Evolutionary conservation across 1,140 invertebrate genomes (phyloP), one percentile per base, ranked within the genome.

Genomic region (Pogonomyrmex barbatus): DNA sequence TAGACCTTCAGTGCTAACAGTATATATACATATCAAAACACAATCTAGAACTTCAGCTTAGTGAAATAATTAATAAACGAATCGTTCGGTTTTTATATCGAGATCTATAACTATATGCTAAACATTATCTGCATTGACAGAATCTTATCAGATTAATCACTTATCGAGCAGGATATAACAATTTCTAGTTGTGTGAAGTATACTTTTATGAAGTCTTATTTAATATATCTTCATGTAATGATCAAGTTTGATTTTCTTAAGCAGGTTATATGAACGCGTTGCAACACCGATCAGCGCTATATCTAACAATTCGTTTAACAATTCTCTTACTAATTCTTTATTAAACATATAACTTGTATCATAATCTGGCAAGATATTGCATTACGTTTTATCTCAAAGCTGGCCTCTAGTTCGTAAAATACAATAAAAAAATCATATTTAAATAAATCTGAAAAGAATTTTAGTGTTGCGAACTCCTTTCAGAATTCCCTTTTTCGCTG

Each of bases 241-340:
- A 56, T 70, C 36, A 9, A 70, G 24, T 47, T 81, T 81, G 63
- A 81, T 70, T 58, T 81, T 47, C 14, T 81, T 52, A 81, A 81
- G 50, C 78, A 58, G 33, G 17, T 50, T 42, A 68, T 36, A 39
- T 36, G 63, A 81, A 81, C 39, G 63, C 50, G 39, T 81, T 70
- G 39, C 52, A 81, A 81, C 78, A 81, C 17, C 63, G 24, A 68
- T 79, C 77, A 67, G 36, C 42, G 45, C 36, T 81, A 17, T n/a
- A 68, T 81, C 36, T 56, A 68, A 24, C 24, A 24, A 24, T 68
- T 81, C 52, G 14, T 33, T 70, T 36, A 77, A 77, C 58, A 47
- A n/a, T 54, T 45, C 4, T 81, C 6, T 58, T 30, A 17, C 24
- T 77, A 77, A 47, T 77, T 62, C 9, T 62, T 36, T 68, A n/a